Evolutionary conservation across 2,113 vertebrate species (phyloP).

Genomic region (Camelus dromedarius): DNA sequence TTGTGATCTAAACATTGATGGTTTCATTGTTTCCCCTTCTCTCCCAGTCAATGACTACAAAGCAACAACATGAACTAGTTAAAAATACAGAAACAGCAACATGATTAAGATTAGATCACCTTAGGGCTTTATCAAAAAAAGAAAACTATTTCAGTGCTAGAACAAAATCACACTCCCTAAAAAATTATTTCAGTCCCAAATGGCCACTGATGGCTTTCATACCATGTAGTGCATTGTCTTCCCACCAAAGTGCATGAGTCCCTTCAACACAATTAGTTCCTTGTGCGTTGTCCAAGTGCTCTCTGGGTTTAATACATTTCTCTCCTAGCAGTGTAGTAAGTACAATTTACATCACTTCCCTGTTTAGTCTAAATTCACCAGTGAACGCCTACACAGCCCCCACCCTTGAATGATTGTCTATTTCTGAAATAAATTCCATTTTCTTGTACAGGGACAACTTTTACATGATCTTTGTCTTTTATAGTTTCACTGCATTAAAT

Average conservation of each 20-base stretch:
- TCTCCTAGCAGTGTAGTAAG: constrained; percentile 84
- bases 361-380: constrained; percentile 86
- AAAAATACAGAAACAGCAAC: constrained; percentile 60
- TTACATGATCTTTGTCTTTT: constrained; percentile 54
- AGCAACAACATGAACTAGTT: constrained; percentile 32
- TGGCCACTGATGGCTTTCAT: constrained; percentile 66
- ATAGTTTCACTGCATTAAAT: background rate
- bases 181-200: constrained; percentile 66
- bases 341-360: constrained; percentile 83
- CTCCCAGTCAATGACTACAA: background rate
- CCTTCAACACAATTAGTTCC: constrained; percentile 82
- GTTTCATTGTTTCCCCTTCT: constrained; percentile 3
- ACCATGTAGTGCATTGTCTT: constrained; percentile 44
- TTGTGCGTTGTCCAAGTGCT: constrained; percentile 82
- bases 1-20: background rate
- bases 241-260: constrained; percentile 68
- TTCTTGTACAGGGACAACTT: constrained; percentile 83
- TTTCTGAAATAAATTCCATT: constrained; percentile 85
- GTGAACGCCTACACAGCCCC: constrained; percentile 81
- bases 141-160: constrained; percentile 12
- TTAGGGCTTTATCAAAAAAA: constrained; percentile 65
- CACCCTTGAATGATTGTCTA: constrained; percentile 75
- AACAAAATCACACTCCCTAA: constrained; percentile 50
- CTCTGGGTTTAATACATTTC: constrained; percentile 84
- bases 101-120: constrained; percentile 68